Conservation (phyloP, 2,113 vertebrate species). For the Malaclemys terrapin region DNA sequence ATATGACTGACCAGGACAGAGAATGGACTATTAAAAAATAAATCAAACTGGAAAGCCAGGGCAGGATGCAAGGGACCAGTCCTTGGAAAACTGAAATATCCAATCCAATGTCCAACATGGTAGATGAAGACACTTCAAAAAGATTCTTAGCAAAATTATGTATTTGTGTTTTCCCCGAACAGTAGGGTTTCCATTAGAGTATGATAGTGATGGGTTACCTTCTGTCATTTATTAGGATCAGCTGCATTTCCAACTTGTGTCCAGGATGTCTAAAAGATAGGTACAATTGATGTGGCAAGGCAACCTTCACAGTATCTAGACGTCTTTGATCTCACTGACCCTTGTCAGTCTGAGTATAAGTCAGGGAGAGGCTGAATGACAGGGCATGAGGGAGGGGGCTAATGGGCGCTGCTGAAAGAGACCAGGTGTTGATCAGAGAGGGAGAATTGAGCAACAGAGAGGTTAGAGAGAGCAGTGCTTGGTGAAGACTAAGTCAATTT, state of each 20-base stretch:
- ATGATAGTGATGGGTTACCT: not conserved
- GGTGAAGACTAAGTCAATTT: not conserved
- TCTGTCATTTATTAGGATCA: not conserved
- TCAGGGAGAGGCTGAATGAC: not conserved
- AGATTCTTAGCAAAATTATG: not conserved
- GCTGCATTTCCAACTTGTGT: not conserved
- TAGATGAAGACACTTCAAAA: not conserved
- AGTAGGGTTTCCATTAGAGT: not conserved
- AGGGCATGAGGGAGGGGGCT: not conserved
- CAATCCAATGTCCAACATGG: not conserved
- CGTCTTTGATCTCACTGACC: not conserved
- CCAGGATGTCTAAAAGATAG: not conserved
- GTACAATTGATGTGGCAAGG: not conserved
- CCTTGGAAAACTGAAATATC: not conserved
- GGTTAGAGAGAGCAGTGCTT: not conserved
- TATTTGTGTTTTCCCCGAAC: not conserved
- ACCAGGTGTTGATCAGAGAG: not conserved
- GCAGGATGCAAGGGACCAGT: not conserved
- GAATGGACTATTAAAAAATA: not conserved
- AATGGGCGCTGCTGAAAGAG: not conserved
- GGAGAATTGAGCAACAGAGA: not conserved
- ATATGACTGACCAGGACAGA: not conserved
- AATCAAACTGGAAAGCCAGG: not conserved
- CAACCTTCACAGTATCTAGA: not conserved
- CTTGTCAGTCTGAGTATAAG: not conserved